A percentile compares a stretch with the other conserved stretches of the same genome.
phyloP scores from a whole-genome alignment of 2,113 vertebrate genomes.

The Pitta sordida region DNA sequence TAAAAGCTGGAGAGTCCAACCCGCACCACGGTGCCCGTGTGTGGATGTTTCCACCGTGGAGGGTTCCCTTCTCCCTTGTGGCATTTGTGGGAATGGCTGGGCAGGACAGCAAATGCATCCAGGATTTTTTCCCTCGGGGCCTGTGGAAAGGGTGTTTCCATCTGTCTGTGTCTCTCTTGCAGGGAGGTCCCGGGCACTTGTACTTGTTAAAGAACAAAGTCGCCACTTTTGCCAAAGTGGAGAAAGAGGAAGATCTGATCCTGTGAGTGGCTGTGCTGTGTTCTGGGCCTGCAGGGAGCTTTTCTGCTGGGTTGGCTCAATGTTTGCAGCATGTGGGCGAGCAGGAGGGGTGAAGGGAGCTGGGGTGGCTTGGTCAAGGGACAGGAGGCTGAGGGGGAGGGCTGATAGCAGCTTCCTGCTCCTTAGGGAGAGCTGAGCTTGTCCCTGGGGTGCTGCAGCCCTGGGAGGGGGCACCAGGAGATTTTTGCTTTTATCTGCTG shows the following conservation, averaged over 20 bases:
- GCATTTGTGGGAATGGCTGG: background rate
- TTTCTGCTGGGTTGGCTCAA: background rate
- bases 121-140: background rate
- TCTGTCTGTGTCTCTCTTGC: background rate
- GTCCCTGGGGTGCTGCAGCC: background rate
- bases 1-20: background rate
- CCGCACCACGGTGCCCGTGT: accelerated
- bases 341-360: background rate
- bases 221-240: conserved; percentile 96
- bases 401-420: background rate
- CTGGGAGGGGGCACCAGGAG: background rate
- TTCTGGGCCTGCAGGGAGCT: background rate
- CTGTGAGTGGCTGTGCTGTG: conserved; percentile 78
- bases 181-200: conserved; percentile 94
- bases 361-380: background rate
- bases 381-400: background rate
- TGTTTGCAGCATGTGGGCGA: background rate
- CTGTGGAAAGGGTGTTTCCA: background rate
- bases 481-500: background rate
- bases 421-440: background rate
- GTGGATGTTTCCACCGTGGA: background rate
- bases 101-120: accelerated
- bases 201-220: conserved; percentile 98
- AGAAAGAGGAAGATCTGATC: conserved; percentile 97
- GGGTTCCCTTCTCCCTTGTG: background rate